Conservation (phyloP, 2,888 invertebrate genomes). For the Tryphoninae sp. region DNA sequence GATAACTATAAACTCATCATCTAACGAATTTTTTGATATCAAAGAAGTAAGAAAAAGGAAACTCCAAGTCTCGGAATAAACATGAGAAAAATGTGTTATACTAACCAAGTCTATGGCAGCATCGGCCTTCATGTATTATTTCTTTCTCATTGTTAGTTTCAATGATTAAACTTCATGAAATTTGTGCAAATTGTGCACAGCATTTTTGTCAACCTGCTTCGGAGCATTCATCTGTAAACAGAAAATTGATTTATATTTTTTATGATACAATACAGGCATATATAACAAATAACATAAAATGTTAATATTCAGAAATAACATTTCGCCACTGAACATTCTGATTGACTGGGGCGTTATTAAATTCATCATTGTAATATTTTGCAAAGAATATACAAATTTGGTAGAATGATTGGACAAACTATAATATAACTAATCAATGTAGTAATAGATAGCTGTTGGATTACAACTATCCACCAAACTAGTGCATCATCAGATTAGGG, state of each 20-base stretch:
- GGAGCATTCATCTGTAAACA: background rate
- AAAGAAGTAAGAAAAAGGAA: too few relatives aligned
- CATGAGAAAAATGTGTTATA: background rate
- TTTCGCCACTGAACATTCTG: slow-evolving; percentile 73
- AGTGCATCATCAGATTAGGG: too few relatives aligned
- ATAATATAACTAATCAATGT: background rate
- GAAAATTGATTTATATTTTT: slow-evolving; percentile 1
- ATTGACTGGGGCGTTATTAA: slow-evolving; percentile 73
- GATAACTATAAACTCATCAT: slow-evolving; percentile 77
- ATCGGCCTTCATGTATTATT: background rate
- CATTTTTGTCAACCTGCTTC: background rate
- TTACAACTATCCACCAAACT: too few relatives aligned
- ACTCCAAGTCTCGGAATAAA: too few relatives aligned
- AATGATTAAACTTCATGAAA: background rate
- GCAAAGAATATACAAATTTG: background rate
- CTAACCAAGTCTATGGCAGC: background rate
- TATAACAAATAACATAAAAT: background rate
- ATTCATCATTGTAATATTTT: slow-evolving; percentile 70
- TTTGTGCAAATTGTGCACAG: background rate
- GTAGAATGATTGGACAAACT: slow-evolving; percentile 1
- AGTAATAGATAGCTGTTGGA: too few relatives aligned
- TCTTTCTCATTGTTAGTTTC: background rate
- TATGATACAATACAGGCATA: background rate
- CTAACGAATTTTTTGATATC: slow-evolving; percentile 17
- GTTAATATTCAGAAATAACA: slow-evolving; percentile 63